Percentiles rank a stretch among this genome's conserved stretches.
Evolutionary conservation across 2,888 invertebrate genomes (phyloP).

Genomic region (Sarcophaga rosellei): DNA sequence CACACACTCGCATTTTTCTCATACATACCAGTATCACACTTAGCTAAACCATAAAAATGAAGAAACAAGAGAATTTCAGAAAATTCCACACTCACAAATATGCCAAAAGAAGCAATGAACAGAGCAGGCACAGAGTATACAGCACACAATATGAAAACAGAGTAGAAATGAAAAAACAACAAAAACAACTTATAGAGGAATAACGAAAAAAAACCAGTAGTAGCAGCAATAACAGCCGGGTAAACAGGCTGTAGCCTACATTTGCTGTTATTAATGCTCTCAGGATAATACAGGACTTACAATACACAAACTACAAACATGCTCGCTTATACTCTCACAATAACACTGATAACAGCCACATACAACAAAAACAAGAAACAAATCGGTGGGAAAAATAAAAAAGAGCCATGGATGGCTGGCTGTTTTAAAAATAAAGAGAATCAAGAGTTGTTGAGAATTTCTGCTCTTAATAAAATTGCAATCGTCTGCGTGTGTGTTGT

Average conservation of each 20-base stretch:
- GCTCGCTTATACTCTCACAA: conserved; percentile 8
- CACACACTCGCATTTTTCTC: conserved; percentile 40
- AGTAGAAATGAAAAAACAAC: neutral
- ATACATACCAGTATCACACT: neutral
- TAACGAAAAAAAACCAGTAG: neutral
- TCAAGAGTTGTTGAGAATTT: conserved; percentile 55
- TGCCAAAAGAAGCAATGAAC: conserved; percentile 7
- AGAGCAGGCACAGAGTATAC: neutral
- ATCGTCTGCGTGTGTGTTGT: neutral
- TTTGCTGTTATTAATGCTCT: conserved; percentile 61
- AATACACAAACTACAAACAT: conserved; percentile 51
- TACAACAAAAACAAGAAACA: neutral
- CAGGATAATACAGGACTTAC: conserved; percentile 67
- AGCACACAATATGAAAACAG: conserved; percentile 8
- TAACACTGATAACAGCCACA: conserved; percentile 19
- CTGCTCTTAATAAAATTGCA: neutral
- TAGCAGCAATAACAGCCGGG: neutral
- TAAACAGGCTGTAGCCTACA: neutral
- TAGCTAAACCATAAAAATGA: conserved; percentile 8
- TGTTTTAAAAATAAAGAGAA: conserved; percentile 46
- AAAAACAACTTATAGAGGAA: neutral
- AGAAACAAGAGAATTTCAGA: conserved; percentile 6
- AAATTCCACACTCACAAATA: neutral
- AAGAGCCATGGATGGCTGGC: neutral
- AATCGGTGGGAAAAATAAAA: neutral